Evolutionary conservation across 2,888 invertebrate genomes (phyloP).

Genomic region (Pelosia muscerda): DNA sequence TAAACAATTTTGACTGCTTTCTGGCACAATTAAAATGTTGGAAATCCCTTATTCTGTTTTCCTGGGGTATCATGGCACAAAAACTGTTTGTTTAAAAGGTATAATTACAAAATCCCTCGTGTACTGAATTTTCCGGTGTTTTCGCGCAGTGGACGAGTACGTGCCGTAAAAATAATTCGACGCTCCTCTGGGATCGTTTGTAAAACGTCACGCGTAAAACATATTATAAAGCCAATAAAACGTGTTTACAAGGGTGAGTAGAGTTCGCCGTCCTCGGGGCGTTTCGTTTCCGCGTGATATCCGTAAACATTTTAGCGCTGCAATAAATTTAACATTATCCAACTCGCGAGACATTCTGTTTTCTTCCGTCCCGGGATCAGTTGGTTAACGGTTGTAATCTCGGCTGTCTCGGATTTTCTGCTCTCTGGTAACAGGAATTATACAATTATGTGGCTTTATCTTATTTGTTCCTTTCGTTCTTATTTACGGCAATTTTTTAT

Average conservation of each 20-base stretch:
- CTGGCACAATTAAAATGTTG: slow-evolving; percentile 58
- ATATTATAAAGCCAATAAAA: slow-evolving; percentile 87
- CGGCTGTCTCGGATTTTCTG: slow-evolving; percentile 79
- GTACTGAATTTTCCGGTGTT: slow-evolving; percentile 79
- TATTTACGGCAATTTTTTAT: slow-evolving; percentile 55
- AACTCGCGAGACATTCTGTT: slow-evolving; percentile 84
- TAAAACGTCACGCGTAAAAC: slow-evolving; percentile 87
- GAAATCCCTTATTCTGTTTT: slow-evolving; percentile 61
- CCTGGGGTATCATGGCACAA: slow-evolving; percentile 67
- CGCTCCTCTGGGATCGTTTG: slow-evolving; percentile 85
- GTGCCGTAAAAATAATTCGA: slow-evolving; percentile 86
- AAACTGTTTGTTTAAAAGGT: slow-evolving; percentile 78
- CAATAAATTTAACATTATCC: slow-evolving; percentile 86
- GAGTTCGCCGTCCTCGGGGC: slow-evolving; percentile 76
- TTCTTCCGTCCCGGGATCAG: slow-evolving; percentile 83
- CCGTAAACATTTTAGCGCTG: slow-evolving; percentile 86
- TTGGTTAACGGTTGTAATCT: slow-evolving; percentile 85
- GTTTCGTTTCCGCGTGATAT: slow-evolving; percentile 79
- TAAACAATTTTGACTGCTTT: slow-evolving; percentile 28
- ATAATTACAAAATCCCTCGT: slow-evolving; percentile 83
- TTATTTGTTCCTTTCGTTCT: slow-evolving; percentile 65
- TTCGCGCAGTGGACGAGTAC: slow-evolving; percentile 76
- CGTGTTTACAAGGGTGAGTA: slow-evolving; percentile 87
- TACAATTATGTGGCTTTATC: slow-evolving; percentile 76
- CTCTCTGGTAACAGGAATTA: slow-evolving; percentile 76